Base-by-base conservation (phyloP, 2,113 vertebrate species). In the Menidia beryllina region DNA sequence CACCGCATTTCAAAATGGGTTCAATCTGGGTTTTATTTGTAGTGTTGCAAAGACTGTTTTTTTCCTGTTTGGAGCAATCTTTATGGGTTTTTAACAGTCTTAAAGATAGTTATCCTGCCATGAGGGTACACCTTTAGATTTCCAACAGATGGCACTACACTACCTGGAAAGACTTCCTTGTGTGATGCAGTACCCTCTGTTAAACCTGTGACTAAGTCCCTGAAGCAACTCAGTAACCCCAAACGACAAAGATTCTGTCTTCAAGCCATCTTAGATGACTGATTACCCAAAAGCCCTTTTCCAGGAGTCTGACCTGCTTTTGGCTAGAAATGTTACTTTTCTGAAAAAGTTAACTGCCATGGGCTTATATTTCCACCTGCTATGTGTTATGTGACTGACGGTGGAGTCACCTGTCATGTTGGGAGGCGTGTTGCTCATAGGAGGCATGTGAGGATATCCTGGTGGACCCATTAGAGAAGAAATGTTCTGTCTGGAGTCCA, bases 401-500 rank as follows among this genome's bases (percentile, higher is more conserved):
- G 72, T 59, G 53, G 62, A 71, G 72, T 93, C 83, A 94, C 93
- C 94, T 93, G 94, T 90, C 83, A 95, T 93, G 14, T 90, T 70
- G 56, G 94, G 91, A 78, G 92, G 88, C 59, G 94, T 91, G 90
- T 84, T 94, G 91, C 86, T 93, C 83, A 95, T 91, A 20, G 93
- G 88, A 77, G 95, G 91, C 77, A 95, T 89, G 80, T 95, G 95
- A 75, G 94, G 91, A 81, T 95, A 96, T 60, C 93, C 94, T 38
- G 94, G 94, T 34, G 94, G 94, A 2, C 93, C 94, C 94, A 96
- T 95, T 91, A 96, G 92, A 59, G 94, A 92, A 51, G 94, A 92
- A 73, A 96, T 89, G 86, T 91, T 95, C 92, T 94, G 95, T 89
- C 95, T 94, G 27, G 94, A 94, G 82, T 96, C 95, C 80, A 95